Evolutionary conservation across 2,113 vertebrate genomes (phyloP).

Genomic region (Micromys minutus): DNA sequence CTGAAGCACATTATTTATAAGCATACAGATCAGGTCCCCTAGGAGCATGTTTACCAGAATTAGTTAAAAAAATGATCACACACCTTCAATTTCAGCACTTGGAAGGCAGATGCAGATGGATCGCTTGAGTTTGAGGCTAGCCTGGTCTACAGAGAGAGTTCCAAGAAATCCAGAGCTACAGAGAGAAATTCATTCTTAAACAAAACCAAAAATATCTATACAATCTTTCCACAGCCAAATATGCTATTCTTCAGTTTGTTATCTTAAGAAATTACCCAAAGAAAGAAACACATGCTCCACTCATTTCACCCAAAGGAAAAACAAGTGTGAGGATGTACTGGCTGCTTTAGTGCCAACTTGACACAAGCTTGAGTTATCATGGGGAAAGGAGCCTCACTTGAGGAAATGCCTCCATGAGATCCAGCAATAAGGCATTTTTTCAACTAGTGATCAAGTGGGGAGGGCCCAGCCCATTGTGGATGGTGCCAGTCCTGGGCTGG

Average conservation of each 20-base stretch:
- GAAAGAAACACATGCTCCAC: not conserved
- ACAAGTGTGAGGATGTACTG: not conserved
- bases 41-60: not conserved
- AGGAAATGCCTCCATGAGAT: too few species aligned
- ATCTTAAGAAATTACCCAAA: constrained; percentile 7
- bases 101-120: not conserved
- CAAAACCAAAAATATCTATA: not conserved
- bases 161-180: not conserved
- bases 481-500: too few species aligned
- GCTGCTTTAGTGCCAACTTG: too few species aligned
- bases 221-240: constrained; percentile 5
- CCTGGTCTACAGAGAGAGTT: not conserved
- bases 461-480: too few species aligned
- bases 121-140: not conserved
- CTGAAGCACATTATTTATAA: constrained; percentile 55
- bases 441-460: too few species aligned
- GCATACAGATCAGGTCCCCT: not conserved
- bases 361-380: too few species aligned
- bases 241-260: not conserved
- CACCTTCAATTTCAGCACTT: not conserved
- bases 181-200: not conserved
- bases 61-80: not conserved
- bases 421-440: too few species aligned
- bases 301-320: constrained; percentile 8
- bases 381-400: too few species aligned